Conservation (phyloP, 2,113 vertebrate genomes). For the Ictalurus punctatus region DNA sequence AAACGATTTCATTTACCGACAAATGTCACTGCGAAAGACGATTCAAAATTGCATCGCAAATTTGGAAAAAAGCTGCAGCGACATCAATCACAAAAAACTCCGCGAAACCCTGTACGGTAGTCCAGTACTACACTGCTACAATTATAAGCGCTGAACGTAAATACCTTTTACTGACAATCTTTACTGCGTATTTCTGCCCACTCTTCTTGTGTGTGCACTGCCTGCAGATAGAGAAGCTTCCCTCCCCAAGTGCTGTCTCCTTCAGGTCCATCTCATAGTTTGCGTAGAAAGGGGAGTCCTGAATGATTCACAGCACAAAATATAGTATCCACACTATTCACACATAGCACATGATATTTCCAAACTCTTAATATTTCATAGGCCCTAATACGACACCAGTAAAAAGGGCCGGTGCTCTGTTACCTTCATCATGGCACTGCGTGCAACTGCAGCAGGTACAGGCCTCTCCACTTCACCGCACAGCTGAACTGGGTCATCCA, state of each 20-base stretch:
- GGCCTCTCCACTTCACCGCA: constrained; percentile 83
- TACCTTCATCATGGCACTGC: constrained; percentile 98
- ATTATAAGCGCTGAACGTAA: background rate
- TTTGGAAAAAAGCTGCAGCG: too few species aligned
- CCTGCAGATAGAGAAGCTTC: constrained; percentile 98
- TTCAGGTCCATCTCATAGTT: constrained; percentile 94
- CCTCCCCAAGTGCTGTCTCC: constrained; percentile 89
- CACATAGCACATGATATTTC: background rate
- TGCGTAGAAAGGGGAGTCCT: constrained; percentile 97
- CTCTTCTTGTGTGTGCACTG: constrained; percentile 94
- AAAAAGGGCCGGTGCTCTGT: background rate
- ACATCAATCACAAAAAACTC: too few species aligned
- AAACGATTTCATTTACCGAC: too few species aligned
- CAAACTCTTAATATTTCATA: constrained; percentile 2
- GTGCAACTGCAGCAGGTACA: constrained; percentile 83
- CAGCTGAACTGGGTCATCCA: constrained; percentile 85
- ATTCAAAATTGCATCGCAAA: too few species aligned
- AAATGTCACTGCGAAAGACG: too few species aligned
- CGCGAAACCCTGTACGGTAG: too few species aligned
- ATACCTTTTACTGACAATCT: constrained; percentile 99
- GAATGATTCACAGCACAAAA: constrained; percentile 35
- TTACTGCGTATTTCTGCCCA: constrained; percentile 90
- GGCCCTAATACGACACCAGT: background rate
- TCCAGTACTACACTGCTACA: background rate
- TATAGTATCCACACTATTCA: background rate